These are phyloP conservation scores for Gallinago media DNA, from an alignment of 2,113 vertebrate genomes.

Conservation along the genomic window DNA sequence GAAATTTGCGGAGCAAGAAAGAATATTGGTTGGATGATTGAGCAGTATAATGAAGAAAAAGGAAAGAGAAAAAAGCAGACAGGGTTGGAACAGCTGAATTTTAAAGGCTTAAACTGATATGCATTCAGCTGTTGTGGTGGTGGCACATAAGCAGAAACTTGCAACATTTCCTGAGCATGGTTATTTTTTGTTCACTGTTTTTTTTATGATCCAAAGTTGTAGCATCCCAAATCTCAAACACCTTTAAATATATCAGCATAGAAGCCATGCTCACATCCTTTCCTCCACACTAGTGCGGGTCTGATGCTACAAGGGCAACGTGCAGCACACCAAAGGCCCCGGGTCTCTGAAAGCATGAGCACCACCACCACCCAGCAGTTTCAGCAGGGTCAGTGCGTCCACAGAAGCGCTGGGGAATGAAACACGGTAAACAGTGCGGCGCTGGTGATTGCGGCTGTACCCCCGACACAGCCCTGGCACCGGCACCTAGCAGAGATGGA, in stretches of 20 bases:
- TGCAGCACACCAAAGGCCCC: neutral
- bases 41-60: conserved; percentile 14
- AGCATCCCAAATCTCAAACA: neutral
- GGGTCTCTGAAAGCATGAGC: neutral
- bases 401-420: neutral
- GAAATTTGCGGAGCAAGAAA: conserved; percentile 4
- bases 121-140: neutral
- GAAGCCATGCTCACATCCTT: accelerated
- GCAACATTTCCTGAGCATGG: neutral
- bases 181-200: neutral
- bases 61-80: neutral
- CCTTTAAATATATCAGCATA: neutral
- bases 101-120: neutral
- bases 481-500: neutral
- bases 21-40: neutral
- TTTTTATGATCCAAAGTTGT: neutral
- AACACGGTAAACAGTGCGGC: accelerated
- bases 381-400: neutral
- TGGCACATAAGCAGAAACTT: neutral
- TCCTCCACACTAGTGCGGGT: neutral
- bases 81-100: neutral
- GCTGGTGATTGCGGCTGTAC: accelerated
- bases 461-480: too few species aligned
- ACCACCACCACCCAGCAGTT: neutral
- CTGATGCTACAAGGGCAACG: neutral